Evolutionary conservation across 1,140 invertebrate species (phyloP), one percentile per base, ranked within the genome.

Genomic region (Tetramorium alpestre): DNA sequence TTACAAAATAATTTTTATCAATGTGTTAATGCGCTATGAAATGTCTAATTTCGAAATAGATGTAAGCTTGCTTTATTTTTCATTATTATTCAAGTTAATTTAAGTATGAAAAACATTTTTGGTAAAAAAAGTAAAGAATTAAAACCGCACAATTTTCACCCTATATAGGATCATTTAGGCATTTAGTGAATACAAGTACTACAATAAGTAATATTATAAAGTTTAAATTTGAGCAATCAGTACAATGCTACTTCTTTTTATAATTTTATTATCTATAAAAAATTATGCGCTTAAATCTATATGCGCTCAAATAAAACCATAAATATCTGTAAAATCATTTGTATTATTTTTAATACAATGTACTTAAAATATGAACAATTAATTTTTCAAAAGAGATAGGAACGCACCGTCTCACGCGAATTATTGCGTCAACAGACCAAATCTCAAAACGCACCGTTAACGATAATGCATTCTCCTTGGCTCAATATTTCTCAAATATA

Each of bases 401-500:
- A 44, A 44, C 64, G 38, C 38, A 33, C 0, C 33, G 47, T 67
- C 18, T 41, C n/a, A n/a, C 6, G 6, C 13, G 51, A 41, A 8
- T 13, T 22, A 25, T 60, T 60, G 22, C 38, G 22, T 76, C 22
- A 22, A 44, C 16, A 8, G 73, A 60, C 38, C n/a, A 28, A 60
- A 77, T 47, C 56, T 77, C 56, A 47, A 77, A 64, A 16, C 10
- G 16, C 56, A 11, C 13, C 16, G 16, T 60, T 44, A 76, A 76
- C 49, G 51, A 76, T 76, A 76, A 76, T 13, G 16, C 22, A 38
- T 16, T 76, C 44, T 28, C 13, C 73, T 60, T 60, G 11, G 16
- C 28, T 8, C 22, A 44, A 4, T 62, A 8, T 76, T 60, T 76
- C 51, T 76, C 56, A 76, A 76, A 76, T 38, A 41, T 44, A n/a